Percentiles rank a stretch among this genome's conserved stretches.
Conservation (phyloP, 2,888 invertebrate species). For the Ramazzottius varieornatus region DNA sequence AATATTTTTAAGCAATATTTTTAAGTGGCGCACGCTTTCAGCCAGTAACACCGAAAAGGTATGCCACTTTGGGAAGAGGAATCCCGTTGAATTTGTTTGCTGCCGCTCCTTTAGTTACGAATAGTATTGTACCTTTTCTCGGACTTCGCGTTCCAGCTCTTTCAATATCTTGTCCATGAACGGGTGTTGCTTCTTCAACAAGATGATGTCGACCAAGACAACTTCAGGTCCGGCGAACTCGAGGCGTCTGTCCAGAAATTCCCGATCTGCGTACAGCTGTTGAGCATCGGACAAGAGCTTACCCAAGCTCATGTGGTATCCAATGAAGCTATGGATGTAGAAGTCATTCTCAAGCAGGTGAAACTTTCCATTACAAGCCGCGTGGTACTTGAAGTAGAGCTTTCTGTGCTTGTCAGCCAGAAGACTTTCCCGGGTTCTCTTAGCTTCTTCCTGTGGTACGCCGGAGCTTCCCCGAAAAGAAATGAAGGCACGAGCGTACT, state of each 20-base stretch:
- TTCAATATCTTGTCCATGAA: background rate
- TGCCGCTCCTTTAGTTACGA: too few relatives aligned
- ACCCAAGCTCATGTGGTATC: background rate
- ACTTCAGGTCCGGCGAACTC: background rate
- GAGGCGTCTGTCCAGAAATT: background rate
- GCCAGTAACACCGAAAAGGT: too few relatives aligned
- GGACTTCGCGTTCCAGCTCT: too few relatives aligned
- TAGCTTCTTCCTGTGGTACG: background rate
- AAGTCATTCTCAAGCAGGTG: background rate
- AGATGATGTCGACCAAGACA: background rate
- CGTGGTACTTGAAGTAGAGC: background rate
- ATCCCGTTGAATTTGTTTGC: too few relatives aligned
- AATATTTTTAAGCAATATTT: too few relatives aligned
- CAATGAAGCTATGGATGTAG: background rate
- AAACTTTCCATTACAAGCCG: background rate
- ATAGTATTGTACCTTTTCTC: too few relatives aligned
- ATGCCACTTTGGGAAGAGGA: too few relatives aligned
- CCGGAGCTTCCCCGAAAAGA: background rate
- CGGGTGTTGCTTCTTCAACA: background rate
- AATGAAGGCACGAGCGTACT: background rate
- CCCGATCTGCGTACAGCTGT: background rate
- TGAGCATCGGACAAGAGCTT: background rate
- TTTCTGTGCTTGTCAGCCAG: background rate
- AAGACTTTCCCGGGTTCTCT: background rate
- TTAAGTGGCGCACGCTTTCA: too few relatives aligned